A percentile compares a stretch with the other conserved stretches of the same genome.
These are phyloP conservation scores for Mnemiopsis leidyi DNA, from an alignment of 37 sponge, comb jelly and placozoan species.

Conservation along the genomic window DNA sequence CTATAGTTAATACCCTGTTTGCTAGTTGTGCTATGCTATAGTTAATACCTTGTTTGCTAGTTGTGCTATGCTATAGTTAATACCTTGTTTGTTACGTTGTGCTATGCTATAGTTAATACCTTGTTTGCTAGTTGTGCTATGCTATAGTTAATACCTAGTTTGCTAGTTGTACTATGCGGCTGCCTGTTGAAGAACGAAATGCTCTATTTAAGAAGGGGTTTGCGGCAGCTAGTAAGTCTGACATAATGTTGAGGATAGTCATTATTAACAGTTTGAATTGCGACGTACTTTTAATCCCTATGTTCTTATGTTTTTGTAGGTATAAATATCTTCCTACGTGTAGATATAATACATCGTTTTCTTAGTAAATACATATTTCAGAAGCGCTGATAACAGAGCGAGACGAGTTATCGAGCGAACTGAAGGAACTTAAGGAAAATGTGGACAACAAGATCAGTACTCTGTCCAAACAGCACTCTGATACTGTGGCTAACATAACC, in stretches of 20 bases:
- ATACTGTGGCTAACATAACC: not conserved
- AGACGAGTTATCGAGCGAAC: not conserved
- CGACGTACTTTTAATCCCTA: too few species aligned
- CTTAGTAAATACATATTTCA: constrained; percentile 20
- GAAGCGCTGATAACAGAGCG: constrained; percentile 28
- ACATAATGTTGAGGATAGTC: too few species aligned
- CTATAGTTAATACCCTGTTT: too few species aligned
- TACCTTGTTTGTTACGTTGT: not conserved
- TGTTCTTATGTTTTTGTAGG: too few species aligned
- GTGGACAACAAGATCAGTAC: not conserved
- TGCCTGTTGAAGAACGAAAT: constrained; percentile 5
- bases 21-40: too few species aligned
- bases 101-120: not conserved
- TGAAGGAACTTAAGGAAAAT: constrained; percentile 7
- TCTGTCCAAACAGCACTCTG: not conserved
- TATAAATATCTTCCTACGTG: too few species aligned
- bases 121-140: not conserved
- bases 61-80: too few species aligned
- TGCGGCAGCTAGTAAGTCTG: not conserved
- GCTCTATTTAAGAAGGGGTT: not conserved
- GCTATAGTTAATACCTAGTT: not conserved
- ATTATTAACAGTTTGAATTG: too few species aligned
- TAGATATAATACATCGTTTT: too few species aligned
- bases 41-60: too few species aligned
- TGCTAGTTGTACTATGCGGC: not conserved